These are phyloP conservation scores for Cenopis cana DNA, from an alignment of 2,888 invertebrate species.

Conservation along the genomic window DNA sequence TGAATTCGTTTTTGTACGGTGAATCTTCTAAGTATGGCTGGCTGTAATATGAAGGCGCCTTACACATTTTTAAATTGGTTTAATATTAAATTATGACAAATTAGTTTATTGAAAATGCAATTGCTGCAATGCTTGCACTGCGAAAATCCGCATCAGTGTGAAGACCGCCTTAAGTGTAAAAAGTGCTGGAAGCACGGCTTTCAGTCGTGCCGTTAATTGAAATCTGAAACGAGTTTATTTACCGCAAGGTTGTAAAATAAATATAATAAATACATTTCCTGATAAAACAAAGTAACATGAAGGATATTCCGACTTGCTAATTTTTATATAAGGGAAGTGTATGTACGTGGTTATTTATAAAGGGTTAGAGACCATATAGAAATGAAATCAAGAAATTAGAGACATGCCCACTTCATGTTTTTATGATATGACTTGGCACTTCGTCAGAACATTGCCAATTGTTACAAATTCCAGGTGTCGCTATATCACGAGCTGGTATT, in stretches of 20 bases:
- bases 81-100: too few species aligned
- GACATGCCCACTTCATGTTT: neutral
- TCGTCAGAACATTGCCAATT: neutral
- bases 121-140: too few species aligned
- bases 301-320: neutral
- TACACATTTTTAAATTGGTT: too few species aligned
- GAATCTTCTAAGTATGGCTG: too few species aligned
- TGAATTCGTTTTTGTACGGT: too few species aligned
- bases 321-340: neutral
- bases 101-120: too few species aligned
- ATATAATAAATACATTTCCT: neutral
- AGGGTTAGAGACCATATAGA: too few species aligned
- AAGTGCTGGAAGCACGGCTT: too few species aligned
- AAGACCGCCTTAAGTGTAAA: too few species aligned
- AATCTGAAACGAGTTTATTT: neutral
- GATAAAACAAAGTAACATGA: neutral
- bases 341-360: neutral
- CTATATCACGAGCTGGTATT: neutral
- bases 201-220: neutral
- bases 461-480: neutral
- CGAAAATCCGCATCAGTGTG: too few species aligned
- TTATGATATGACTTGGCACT: neutral
- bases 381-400: too few species aligned
- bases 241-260: neutral
- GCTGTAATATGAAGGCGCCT: too few species aligned